These are phyloP conservation scores for Pseudopleuronectes americanus DNA, from an alignment of 2,797 vertebrate genomes.

Conservation along the genomic window DNA sequence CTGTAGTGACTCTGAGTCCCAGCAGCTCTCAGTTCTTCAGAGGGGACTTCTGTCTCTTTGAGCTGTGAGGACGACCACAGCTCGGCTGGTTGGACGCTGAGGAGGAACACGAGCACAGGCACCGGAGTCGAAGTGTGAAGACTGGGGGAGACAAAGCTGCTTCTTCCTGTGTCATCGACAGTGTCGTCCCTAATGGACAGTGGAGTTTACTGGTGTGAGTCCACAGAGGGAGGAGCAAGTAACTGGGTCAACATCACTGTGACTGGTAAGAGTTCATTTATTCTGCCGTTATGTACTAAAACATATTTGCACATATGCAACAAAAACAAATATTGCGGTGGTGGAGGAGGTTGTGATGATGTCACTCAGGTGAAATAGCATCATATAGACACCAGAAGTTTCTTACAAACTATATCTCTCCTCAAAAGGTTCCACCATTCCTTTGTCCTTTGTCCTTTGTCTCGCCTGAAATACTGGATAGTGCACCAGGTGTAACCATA, in stretches of 20 bases:
- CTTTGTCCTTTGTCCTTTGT: too few relatives aligned
- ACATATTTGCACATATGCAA: too few relatives aligned
- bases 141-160: neutral
- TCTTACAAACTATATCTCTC: too few relatives aligned
- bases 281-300: too few relatives aligned
- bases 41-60: neutral
- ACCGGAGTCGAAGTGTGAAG: neutral
- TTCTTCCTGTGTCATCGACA: neutral
- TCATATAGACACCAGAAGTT: too few relatives aligned
- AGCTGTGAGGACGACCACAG: constrained; percentile 6
- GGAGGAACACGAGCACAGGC: neutral
- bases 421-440: too few relatives aligned
- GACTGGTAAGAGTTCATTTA: constrained; percentile 22
- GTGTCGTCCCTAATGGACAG: neutral
- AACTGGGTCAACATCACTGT: constrained; percentile 44
- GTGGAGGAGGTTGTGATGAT: too few relatives aligned
- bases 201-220: constrained; percentile 68
- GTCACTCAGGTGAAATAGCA: too few relatives aligned
- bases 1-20: constrained; percentile 14
- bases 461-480: too few relatives aligned
- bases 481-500: too few relatives aligned
- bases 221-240: constrained; percentile 38
- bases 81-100: constrained; percentile 5
- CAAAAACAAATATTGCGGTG: too few relatives aligned
- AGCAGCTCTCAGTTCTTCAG: constrained; percentile 9